These are phyloP conservation scores for Podarcis raffonei DNA, from an alignment of 2,113 vertebrate species.

Conservation along the genomic window DNA sequence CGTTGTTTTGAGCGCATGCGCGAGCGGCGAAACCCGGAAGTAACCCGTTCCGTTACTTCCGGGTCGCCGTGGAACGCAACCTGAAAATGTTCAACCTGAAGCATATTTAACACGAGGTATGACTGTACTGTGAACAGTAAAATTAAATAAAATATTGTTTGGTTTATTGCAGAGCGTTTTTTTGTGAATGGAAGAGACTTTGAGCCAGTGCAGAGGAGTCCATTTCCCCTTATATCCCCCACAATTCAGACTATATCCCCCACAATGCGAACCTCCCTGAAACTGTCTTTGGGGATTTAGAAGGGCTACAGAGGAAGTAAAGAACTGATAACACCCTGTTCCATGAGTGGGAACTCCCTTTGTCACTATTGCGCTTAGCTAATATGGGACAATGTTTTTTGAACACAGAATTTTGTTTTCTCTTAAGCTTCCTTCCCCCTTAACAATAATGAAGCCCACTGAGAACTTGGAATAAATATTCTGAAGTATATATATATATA, in stretches of 20 bases:
- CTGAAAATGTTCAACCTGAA: too few relatives aligned
- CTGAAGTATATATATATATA: background rate
- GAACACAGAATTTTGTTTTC: background rate
- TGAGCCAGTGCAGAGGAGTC: background rate
- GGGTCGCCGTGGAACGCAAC: too few relatives aligned
- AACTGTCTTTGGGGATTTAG: background rate
- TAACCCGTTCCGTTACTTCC: too few relatives aligned
- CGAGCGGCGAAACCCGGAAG: too few relatives aligned
- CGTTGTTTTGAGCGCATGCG: too few relatives aligned
- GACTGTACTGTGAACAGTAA: background rate
- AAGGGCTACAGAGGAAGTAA: background rate
- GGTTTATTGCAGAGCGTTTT: background rate
- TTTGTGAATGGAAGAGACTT: background rate
- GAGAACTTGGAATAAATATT: background rate
- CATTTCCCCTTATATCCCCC: background rate
- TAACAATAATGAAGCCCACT: background rate
- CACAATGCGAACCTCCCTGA: background rate
- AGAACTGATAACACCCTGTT: background rate
- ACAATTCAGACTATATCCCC: background rate
- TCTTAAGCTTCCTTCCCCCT: background rate
- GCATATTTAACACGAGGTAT: too few relatives aligned
- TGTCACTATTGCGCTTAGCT: background rate
- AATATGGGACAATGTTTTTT: background rate
- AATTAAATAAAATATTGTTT: background rate
- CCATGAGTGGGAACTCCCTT: background rate